A percentile compares a stretch with the other conserved stretches of the same genome.
Evolutionary conservation across 2,888 invertebrate species (phyloP).

Genomic region (Chirona hameri): DNA sequence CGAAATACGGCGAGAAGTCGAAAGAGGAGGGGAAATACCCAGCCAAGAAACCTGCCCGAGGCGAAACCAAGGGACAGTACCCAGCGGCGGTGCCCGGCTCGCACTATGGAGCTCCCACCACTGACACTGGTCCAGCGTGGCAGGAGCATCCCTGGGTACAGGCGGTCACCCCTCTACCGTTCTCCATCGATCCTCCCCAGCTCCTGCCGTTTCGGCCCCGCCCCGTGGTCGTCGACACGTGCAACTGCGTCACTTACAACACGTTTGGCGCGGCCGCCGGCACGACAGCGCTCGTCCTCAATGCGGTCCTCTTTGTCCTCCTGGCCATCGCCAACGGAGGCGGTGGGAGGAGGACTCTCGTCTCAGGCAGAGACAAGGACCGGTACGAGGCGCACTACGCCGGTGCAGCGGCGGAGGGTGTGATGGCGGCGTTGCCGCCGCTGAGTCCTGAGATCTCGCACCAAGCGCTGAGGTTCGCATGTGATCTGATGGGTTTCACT

Average conservation of each 20-base stretch:
- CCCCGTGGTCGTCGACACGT: background rate
- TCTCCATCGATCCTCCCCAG: background rate
- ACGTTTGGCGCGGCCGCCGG: slow-evolving; percentile 5
- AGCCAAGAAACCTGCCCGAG: background rate
- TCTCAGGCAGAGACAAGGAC: background rate
- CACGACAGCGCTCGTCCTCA: background rate
- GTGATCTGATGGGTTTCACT: slow-evolving; percentile 26
- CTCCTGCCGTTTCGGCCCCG: background rate
- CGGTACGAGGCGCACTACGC: background rate
- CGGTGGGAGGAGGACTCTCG: background rate
- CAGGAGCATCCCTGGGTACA: background rate
- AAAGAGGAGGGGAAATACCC: background rate
- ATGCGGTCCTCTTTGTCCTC: slow-evolving; percentile 13
- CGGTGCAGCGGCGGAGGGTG: background rate
- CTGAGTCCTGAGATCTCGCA: slow-evolving; percentile 22
- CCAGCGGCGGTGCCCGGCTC: background rate
- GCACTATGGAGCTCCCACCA: background rate
- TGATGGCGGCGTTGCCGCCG: background rate
- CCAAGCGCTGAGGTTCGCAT: slow-evolving; percentile 23
- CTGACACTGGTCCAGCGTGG: background rate
- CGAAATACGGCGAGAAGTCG: background rate
- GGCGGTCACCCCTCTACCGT: background rate
- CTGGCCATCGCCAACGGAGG: slow-evolving; percentile 25
- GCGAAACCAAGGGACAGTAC: background rate
- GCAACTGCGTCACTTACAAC: slow-evolving; percentile 27